Base-by-base conservation (phyloP, 30 jellyfish, hydroid and myxozoan species). In the Aurelia aurita complex sp. Pacific region DNA sequence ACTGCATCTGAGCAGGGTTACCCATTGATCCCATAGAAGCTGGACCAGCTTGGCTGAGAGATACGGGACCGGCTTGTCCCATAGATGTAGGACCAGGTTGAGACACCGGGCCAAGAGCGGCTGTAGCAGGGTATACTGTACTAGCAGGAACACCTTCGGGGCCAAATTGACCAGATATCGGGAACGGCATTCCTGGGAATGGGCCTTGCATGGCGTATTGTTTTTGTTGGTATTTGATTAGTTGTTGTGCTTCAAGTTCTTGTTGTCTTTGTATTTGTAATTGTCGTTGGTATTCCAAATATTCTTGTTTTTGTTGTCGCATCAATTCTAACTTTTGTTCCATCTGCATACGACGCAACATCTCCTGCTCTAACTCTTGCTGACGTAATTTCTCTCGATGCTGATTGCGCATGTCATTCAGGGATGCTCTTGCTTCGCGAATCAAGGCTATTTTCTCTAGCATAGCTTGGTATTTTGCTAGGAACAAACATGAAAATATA, bases 261-360 rank as follows among this genome's bases (percentile, higher is more conserved):
- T 89, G 97, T 63, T 94, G 99, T 17, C 99, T 85, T 71, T 94
- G 99, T 9, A 94, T 77, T 77, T 94, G 99, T 80, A 94, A 69
- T 64, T 83, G 97, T 57, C 88, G 97, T 79, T 94, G 99, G 62
- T 94, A 94, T 64, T 94, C 99, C 23, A 94, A 85, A 69, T 94
- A 94, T 67, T 94, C 99, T 73, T 94, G 99, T 79, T 94, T 94
- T 61, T 94, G 99, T 83, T 94, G 99, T 0, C 99, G 94, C 99
- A 94, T 94, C 36, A 94, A 77, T 72, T 94, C 99, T 2, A 94
- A 90, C 60, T 94, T 94, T 74, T 94, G 99, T 79, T 94, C 99
- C 99, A 94, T 94, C 77, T 94, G 99, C 99, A 94, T 94, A 4
- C 99, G 91, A 50, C 99, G 88, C 65, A 94, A 76, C 99, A 94